Evolutionary conservation across 2,113 vertebrate genomes (phyloP).

Genomic region (Panthera uncia): DNA sequence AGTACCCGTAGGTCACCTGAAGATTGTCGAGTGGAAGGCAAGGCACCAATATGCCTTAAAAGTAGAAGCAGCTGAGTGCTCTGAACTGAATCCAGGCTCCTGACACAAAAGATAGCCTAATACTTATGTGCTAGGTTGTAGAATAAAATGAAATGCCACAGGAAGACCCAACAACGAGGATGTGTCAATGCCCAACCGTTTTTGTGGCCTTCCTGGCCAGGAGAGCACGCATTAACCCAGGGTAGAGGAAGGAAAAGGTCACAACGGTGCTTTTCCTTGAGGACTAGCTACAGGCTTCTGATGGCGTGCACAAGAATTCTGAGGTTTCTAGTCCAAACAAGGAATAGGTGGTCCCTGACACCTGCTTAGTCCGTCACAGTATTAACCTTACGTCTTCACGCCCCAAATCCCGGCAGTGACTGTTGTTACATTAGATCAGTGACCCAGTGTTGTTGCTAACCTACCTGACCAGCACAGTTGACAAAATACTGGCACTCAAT

Average conservation of each 20-base stretch:
- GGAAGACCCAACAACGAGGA: background rate
- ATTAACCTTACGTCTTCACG: background rate
- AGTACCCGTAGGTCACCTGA: background rate
- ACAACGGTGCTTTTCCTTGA: background rate
- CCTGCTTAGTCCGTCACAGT: background rate
- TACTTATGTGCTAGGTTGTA: background rate
- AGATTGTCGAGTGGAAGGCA: background rate
- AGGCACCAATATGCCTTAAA: background rate
- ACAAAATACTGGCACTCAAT: slow-evolving; percentile 96
- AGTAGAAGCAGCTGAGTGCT: background rate
- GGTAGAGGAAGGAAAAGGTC: background rate
- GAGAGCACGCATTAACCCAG: background rate
- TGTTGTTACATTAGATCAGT: background rate
- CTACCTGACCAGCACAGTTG: slow-evolving; percentile 98
- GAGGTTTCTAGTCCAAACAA: background rate
- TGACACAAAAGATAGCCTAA: background rate
- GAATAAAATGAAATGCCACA: background rate
- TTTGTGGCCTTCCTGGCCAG: background rate
- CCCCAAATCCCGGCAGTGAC: background rate
- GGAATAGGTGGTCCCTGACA: background rate
- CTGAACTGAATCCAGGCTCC: background rate
- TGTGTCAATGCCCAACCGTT: background rate
- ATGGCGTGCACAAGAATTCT: background rate
- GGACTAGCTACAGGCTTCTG: background rate
- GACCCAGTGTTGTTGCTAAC: background rate